Percentiles rank a stretch among this genome's conserved stretches.
Conservation (phyloP, 2,797 vertebrate species). For the Eleutherodactylus coqui region DNA sequence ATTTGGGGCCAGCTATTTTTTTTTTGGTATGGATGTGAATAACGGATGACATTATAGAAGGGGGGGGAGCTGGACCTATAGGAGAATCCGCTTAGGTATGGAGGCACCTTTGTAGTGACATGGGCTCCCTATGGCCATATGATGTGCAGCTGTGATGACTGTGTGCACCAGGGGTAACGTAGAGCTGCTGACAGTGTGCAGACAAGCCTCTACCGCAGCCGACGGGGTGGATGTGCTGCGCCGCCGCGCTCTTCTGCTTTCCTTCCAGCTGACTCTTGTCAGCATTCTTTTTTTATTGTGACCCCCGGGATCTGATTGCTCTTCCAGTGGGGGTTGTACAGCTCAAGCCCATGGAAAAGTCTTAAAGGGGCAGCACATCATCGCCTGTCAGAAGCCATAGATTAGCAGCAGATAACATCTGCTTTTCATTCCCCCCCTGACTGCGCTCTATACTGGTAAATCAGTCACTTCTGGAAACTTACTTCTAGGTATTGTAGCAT, state of each 20-base stretch:
- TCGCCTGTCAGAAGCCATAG: constrained; percentile 32
- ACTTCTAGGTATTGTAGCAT: not conserved
- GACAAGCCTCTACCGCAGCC: not conserved
- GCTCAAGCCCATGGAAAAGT: constrained; percentile 44
- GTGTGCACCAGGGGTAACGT: too few relatives aligned
- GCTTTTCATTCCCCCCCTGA: constrained; percentile 10
- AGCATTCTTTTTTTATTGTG: constrained; percentile 48
- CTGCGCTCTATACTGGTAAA: not conserved
- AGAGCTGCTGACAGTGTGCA: not conserved
- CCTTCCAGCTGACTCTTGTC: constrained; percentile 42
- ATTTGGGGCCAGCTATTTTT: too few relatives aligned
- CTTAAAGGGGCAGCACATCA: constrained; percentile 31
- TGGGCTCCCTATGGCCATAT: too few relatives aligned
- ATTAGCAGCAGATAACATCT: constrained; percentile 7
- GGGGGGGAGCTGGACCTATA: too few relatives aligned
- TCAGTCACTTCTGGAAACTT: not conserved
- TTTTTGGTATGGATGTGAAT: too few relatives aligned
- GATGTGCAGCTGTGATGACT: too few relatives aligned
- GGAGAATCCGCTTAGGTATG: too few relatives aligned
- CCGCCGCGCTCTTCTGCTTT: constrained; percentile 30
- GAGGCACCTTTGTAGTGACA: too few relatives aligned
- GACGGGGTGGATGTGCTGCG: not conserved
- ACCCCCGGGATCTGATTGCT: constrained; percentile 40
- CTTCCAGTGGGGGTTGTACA: constrained; percentile 45
- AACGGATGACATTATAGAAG: too few relatives aligned